These are phyloP conservation scores for Rostratula benghalensis DNA, from an alignment of 2,113 vertebrate genomes.

Conservation along the genomic window DNA sequence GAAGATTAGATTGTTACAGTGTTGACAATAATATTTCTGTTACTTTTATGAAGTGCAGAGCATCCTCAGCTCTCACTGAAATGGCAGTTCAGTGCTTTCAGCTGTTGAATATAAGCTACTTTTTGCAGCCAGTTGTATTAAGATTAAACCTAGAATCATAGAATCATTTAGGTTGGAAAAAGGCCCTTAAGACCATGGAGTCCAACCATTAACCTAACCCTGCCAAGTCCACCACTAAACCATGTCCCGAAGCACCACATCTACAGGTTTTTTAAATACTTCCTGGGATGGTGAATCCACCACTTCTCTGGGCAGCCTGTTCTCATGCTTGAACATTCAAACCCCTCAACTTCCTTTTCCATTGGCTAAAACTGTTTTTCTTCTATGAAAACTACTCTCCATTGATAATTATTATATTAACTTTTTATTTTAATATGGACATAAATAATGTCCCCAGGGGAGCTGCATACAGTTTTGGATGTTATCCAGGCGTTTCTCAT, in stretches of 20 bases:
- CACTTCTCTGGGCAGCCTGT: background rate
- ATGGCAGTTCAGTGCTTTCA: background rate
- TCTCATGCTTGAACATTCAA: background rate
- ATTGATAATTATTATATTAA: background rate
- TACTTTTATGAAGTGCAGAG: background rate
- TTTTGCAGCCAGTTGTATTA: background rate
- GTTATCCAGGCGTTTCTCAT: background rate
- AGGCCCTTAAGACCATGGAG: background rate
- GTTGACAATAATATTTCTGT: background rate
- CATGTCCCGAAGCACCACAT: background rate
- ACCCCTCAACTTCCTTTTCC: background rate
- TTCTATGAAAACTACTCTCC: background rate
- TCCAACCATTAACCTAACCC: background rate
- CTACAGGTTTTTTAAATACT: background rate
- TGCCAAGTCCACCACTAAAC: background rate
- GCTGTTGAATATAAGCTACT: background rate
- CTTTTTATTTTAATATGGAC: background rate
- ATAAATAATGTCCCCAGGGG: background rate
- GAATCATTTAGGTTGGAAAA: background rate
- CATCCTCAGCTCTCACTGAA: background rate
- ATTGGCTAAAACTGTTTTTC: background rate
- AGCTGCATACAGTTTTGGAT: background rate
- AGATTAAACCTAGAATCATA: background rate
- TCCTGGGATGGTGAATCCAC: background rate
- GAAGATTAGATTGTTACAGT: slow-evolving; percentile 17